These are phyloP conservation scores for Odontesthes bonariensis DNA, from an alignment of 2,113 vertebrate genomes.

Conservation along the genomic window DNA sequence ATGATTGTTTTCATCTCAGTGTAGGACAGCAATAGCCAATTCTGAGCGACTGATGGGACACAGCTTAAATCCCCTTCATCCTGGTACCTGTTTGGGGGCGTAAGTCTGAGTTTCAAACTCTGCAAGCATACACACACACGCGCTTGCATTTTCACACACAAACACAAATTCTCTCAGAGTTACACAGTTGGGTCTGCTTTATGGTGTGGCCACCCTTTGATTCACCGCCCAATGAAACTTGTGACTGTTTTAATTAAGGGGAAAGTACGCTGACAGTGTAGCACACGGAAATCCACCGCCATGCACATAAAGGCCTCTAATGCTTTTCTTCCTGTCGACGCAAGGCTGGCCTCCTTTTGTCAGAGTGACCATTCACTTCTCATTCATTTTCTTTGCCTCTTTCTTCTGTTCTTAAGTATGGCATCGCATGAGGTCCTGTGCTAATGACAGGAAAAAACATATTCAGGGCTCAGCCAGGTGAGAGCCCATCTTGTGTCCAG, in stretches of 20 bases:
- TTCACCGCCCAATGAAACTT: slow-evolving; percentile 80
- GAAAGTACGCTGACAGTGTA: slow-evolving; percentile 75
- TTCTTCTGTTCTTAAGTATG: slow-evolving; percentile 60
- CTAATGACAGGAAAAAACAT: slow-evolving; percentile 65
- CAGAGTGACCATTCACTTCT: slow-evolving; percentile 65
- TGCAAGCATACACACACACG: slow-evolving; percentile 48
- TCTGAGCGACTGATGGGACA: slow-evolving; percentile 68
- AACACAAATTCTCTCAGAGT: slow-evolving; percentile 46
- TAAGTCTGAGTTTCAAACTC: slow-evolving; percentile 40
- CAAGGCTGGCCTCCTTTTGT: slow-evolving; percentile 73
- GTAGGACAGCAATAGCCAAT: slow-evolving; percentile 63
- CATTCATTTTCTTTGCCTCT: slow-evolving; percentile 57
- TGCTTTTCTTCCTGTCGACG: slow-evolving; percentile 75
- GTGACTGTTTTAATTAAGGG: slow-evolving; percentile 82
- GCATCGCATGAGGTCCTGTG: slow-evolving; percentile 58
- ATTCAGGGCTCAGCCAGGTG: slow-evolving; percentile 55
- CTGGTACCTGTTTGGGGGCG: slow-evolving; percentile 45
- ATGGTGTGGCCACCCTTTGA: slow-evolving; percentile 74
- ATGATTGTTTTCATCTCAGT: slow-evolving; percentile 64
- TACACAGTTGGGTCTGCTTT: slow-evolving; percentile 75
- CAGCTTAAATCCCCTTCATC: slow-evolving; percentile 70
- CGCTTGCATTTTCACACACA: slow-evolving; percentile 42
- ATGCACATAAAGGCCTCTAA: slow-evolving; percentile 74
- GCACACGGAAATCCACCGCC: slow-evolving; percentile 70
- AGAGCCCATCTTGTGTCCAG: slow-evolving; percentile 49